Conservation (phyloP, 1,140 invertebrate genomes). For the Argopecten irradians region DNA sequence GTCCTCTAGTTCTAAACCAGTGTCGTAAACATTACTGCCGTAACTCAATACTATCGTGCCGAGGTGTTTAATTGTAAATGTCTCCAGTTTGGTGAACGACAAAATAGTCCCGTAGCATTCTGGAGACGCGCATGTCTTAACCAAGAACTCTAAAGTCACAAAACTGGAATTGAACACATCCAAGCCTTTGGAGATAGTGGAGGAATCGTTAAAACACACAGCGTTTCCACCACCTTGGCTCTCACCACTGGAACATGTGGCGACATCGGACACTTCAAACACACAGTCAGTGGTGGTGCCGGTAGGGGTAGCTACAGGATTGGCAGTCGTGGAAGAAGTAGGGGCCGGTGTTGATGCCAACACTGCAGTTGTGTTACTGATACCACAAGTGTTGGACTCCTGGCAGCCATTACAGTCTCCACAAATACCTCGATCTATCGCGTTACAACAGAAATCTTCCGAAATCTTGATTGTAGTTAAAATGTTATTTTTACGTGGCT, state of each 20-base stretch:
- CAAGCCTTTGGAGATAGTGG: constrained; percentile 38
- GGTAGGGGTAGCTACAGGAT: background rate
- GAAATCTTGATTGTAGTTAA: background rate
- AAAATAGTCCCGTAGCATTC: constrained; percentile 52
- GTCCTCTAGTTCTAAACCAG: constrained; percentile 36
- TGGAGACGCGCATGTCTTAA: constrained; percentile 44
- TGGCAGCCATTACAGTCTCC: background rate
- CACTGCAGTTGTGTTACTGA: constrained; percentile 24
- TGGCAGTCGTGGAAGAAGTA: background rate
- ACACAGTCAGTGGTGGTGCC: background rate
- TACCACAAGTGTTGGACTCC: background rate
- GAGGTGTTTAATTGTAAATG: constrained; percentile 46
- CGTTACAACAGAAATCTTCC: constrained; percentile 31
- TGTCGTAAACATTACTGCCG: constrained; percentile 25
- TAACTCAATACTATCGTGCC: constrained; percentile 43
- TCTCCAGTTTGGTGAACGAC: constrained; percentile 45
- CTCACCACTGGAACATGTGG: background rate
- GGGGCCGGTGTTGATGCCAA: background rate
- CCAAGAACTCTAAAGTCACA: constrained; percentile 52
- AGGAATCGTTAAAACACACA: constrained; percentile 49
- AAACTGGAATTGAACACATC: constrained; percentile 39
- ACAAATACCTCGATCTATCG: constrained; percentile 33
- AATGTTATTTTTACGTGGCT: background rate
- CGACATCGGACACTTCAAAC: background rate
- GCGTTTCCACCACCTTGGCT: constrained; percentile 44